Evolutionary conservation across 2,113 vertebrate genomes (phyloP), one percentile per base, ranked within the genome.

Genomic region (Oriolus oriolus): DNA sequence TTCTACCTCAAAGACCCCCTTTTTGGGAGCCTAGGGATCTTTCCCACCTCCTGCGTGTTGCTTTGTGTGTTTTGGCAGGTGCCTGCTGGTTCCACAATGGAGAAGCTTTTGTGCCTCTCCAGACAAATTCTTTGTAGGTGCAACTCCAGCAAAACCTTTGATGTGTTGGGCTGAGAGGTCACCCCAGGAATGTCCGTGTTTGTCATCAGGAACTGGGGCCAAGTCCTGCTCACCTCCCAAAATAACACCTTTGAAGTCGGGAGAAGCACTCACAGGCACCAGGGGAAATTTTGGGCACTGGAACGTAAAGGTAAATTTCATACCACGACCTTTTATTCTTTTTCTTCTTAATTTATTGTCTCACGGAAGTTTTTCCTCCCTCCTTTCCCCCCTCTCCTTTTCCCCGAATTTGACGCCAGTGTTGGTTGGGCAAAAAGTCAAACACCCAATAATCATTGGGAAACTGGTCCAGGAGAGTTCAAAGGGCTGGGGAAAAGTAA

Each of bases 141-240:
- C 87, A 95, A 45, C 89, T 90, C 84, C 87, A 93, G 93, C 89
- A 87, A 84, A 94, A 70, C 76, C 16, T 95, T 79, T 80, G 84
- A 90, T 84, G 85, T 74, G 59, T 9, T 41, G 31, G 61, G 79
- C 73, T 90, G 52, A 42, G 84, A 91, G 82, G 96, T 95, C 84
- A 50, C 81, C 73, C 42, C 21, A 89, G 68, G 87, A 95, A 87
- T 56, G 82, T 42, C 73, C 39, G 33, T 70, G 70, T 83, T 94
- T 95, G 89, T 64, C 79, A 63, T 42, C 44, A 56, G 57, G 66
- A 83, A 42, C 0, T 22, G 0, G 17, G 76, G 96, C 93, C 93
- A 93, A 89, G 59, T 45, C 49, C 52, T 39, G 3, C 59, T 93
- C 73, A 64, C 84, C 89, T 77, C 73, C 1, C 7, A 59, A 79